A percentile compares a stretch with the other conserved stretches of the same genome.
Conservation (phyloP, 2,797 vertebrate species). For the Rousettus madagascariensis region DNA sequence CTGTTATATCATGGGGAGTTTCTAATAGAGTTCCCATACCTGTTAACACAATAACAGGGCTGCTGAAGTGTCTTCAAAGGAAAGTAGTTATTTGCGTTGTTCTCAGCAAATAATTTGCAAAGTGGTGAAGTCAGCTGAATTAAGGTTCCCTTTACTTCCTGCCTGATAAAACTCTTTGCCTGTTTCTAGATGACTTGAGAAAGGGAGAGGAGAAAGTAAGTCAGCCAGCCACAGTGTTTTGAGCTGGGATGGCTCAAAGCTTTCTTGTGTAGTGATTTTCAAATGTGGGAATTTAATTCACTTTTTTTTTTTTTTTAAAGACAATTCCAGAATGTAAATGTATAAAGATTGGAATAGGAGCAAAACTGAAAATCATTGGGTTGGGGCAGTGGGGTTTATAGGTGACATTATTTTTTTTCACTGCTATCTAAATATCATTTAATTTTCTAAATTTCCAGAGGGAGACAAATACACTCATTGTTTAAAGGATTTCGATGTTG, state of each 20-base stretch:
- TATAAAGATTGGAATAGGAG: background rate
- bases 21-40: background rate
- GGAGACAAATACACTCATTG: background rate
- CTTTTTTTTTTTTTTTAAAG: background rate
- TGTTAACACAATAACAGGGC: background rate
- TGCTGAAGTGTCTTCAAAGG: conserved; percentile 40
- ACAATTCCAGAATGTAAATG: background rate
- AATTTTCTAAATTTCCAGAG: background rate
- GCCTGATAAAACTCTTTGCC: conserved; percentile 2
- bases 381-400: background rate
- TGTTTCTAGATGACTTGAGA: conserved; percentile 9
- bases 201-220: background rate
- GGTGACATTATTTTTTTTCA: background rate
- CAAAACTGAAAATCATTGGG: background rate
- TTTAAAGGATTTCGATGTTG: background rate
- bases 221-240: background rate
- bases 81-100: conserved; percentile 15
- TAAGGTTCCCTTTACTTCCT: conserved; percentile 60
- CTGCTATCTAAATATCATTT: background rate
- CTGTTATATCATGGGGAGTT: background rate
- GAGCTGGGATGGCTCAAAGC: background rate
- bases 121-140: conserved; percentile 56
- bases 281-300: background rate
- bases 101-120: background rate
- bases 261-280: background rate